A percentile compares a stretch with the other conserved stretches of the same genome.
phyloP scores from a whole-genome alignment of 2,888 invertebrate genomes.

The Tipula confusa region DNA sequence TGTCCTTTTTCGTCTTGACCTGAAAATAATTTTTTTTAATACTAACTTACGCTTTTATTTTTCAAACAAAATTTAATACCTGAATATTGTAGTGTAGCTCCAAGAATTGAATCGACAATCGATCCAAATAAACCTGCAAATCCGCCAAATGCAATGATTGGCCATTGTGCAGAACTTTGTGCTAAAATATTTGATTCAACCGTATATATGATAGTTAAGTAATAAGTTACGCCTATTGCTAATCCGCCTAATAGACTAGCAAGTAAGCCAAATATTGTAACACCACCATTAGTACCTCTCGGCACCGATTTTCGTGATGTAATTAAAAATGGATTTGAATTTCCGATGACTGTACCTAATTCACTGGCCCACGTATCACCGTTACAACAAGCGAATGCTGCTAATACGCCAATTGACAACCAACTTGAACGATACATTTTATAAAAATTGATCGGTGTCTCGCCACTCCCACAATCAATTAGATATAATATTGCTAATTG shows the following conservation, averaged over 20 bases:
- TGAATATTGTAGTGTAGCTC: slow-evolving; percentile 82
- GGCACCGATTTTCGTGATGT: slow-evolving; percentile 72
- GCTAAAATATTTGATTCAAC: slow-evolving; percentile 56
- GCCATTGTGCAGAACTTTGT: slow-evolving; percentile 71
- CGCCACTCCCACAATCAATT: slow-evolving; percentile 73
- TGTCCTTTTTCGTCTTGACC: slow-evolving; percentile 64
- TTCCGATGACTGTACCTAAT: slow-evolving; percentile 70
- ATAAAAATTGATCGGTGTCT: slow-evolving; percentile 72
- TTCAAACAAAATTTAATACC: slow-evolving; percentile 51
- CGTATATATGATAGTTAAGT: slow-evolving; percentile 60
- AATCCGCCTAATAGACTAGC: slow-evolving; percentile 51
- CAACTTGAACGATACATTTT: slow-evolving; percentile 73
- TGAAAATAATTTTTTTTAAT: slow-evolving; percentile 40
- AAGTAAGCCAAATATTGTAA: slow-evolving; percentile 61
- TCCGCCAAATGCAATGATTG: slow-evolving; percentile 66
- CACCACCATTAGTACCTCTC: slow-evolving; percentile 82
- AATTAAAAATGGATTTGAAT: slow-evolving; percentile 66
- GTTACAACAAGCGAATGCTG: slow-evolving; percentile 73
- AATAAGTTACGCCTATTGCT: slow-evolving; percentile 70
- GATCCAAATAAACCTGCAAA: slow-evolving; percentile 76
- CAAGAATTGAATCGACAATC: slow-evolving; percentile 74
- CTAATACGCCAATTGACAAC: slow-evolving; percentile 73
- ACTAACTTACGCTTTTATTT: background rate
- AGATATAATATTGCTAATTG: slow-evolving; percentile 72
- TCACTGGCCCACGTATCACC: slow-evolving; percentile 93